A percentile compares a stretch with the other conserved stretches of the same genome.
Conservation (phyloP, 2,888 invertebrate genomes). For the Eristalis tenax region DNA sequence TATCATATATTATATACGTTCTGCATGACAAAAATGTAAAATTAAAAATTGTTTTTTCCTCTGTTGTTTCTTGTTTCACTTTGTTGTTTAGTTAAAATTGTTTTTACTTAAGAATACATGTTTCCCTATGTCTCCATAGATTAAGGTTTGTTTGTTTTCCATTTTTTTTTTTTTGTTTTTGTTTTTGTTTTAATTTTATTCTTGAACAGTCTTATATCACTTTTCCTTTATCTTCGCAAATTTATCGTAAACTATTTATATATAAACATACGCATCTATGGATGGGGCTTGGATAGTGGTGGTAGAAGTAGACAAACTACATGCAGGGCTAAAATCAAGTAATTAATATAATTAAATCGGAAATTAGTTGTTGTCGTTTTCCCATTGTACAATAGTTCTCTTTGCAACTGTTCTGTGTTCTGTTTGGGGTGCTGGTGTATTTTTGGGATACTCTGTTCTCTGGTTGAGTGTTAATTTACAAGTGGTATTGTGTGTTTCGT, state of each 20-base stretch:
- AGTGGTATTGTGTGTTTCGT: neutral
- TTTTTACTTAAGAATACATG: slow-evolving; percentile 44
- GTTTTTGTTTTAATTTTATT: slow-evolving; percentile 41
- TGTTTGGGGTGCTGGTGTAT: neutral
- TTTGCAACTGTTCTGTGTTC: neutral
- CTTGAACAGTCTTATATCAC: slow-evolving; percentile 71
- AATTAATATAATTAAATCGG: slow-evolving; percentile 58
- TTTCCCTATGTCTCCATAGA: slow-evolving; percentile 14
- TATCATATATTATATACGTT: slow-evolving; percentile 17
- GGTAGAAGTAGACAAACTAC: slow-evolving; percentile 27
- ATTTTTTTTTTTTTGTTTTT: slow-evolving; percentile 11
- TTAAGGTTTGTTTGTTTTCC: neutral
- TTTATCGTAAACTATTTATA: slow-evolving; percentile 52
- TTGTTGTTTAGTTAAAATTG: slow-evolving; percentile 6
- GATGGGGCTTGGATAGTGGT: slow-evolving; percentile 12
- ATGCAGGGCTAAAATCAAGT: slow-evolving; percentile 37
- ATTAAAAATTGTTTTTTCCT: slow-evolving; percentile 48
- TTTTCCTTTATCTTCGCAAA: slow-evolving; percentile 64
- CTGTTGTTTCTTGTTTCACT: slow-evolving; percentile 20
- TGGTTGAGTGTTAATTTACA: neutral
- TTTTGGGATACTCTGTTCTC: neutral
- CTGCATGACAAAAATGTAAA: slow-evolving; percentile 66
- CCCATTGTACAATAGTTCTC: neutral
- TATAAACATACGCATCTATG: slow-evolving; percentile 7
- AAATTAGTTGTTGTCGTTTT: slow-evolving; percentile 38